Conservation (phyloP, 2,113 vertebrate species). For the Phoenicopterus ruber region DNA sequence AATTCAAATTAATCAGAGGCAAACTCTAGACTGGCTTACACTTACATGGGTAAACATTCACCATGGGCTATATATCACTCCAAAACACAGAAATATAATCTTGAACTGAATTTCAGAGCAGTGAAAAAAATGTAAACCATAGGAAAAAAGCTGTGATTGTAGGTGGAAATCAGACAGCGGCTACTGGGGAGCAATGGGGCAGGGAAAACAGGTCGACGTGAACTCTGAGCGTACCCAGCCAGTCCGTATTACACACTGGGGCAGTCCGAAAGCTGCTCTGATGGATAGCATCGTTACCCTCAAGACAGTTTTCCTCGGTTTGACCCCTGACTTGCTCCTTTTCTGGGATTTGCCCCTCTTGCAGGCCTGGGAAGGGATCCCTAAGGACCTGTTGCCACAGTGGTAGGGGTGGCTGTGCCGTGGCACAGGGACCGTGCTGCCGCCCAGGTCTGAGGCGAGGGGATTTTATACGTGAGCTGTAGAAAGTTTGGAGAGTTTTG, state of each 20-base stretch:
- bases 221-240: not conserved
- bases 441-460: not conserved
- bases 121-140: not conserved
- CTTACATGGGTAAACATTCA: not conserved
- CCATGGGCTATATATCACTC: not conserved
- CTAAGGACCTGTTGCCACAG: not conserved
- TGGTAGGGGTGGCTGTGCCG: not conserved
- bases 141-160: not conserved
- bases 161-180: not conserved
- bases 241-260: not conserved
- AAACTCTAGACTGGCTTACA: not conserved
- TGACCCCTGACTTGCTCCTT: not conserved
- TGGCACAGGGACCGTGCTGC: not conserved
- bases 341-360: not conserved
- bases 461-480: not conserved
- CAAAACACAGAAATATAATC: not conserved
- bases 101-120: not conserved
- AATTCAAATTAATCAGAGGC: conserved; percentile 38
- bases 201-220: not conserved
- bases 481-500: not conserved
- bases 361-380: not conserved
- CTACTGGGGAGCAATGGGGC: not conserved
- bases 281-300: not conserved
- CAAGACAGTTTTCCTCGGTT: not conserved
- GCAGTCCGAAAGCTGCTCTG: not conserved